phyloP scores from a whole-genome alignment of 2,113 vertebrate genomes.

The Plotosus lineatus region DNA sequence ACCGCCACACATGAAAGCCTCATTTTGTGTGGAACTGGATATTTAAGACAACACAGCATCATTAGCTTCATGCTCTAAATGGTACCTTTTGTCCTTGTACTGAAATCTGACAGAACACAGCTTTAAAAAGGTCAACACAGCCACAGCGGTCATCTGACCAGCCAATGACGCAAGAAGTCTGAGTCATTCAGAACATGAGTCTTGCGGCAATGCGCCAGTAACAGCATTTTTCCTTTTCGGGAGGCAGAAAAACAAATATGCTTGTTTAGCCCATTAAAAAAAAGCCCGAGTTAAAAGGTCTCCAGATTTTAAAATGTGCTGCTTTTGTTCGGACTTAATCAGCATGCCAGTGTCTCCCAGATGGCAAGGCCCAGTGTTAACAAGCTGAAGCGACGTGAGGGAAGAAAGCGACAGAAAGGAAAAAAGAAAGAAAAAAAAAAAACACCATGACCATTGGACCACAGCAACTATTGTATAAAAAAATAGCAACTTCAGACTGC shows the following conservation, averaged over 20 bases:
- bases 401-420: constrained; percentile 6
- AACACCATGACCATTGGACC: neutral
- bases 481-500: constrained; percentile 7
- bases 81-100: neutral
- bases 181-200: too few species aligned
- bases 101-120: neutral
- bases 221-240: too few species aligned
- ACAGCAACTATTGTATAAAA: neutral
- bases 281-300: neutral
- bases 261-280: neutral
- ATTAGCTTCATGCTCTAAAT: neutral
- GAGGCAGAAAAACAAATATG: neutral
- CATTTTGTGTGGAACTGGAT: too few species aligned
- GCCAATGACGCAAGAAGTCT: neutral
- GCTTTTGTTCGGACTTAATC: constrained; percentile 14
- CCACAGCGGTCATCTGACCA: neutral
- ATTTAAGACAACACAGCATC: neutral
- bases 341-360: constrained; percentile 21
- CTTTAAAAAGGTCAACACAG: neutral
- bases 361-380: constrained; percentile 51
- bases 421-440: constrained; percentile 7
- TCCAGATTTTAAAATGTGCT: neutral
- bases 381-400: constrained; percentile 51
- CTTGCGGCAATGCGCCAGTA: too few species aligned
- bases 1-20: too few species aligned